Base-by-base conservation (phyloP, 2,797 vertebrate genomes). In the Toxotes lorentzi region DNA sequence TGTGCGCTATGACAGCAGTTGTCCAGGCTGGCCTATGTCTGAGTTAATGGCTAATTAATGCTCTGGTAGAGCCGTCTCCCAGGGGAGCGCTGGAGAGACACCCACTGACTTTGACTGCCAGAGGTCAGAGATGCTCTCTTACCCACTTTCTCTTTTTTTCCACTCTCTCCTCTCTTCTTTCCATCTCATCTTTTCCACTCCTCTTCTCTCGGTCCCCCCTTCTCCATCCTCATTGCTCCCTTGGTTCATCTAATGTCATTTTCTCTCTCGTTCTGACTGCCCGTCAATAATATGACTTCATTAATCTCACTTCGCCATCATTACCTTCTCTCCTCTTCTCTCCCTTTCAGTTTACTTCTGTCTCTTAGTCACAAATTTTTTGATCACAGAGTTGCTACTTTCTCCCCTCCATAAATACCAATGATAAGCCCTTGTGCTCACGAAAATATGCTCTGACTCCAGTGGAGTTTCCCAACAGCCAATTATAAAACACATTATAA, bases 21-120 rank as follows among this genome's bases (percentile, higher is more conserved):
- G 76, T 83, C 77, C 81, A 63, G 59, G 65, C 71, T 58, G 65
- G 81, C 80, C 57, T 74, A 78, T 84, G 74, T 81, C 84, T 85
- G 82, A 89, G 81, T 85, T 91, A 93, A 92, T 91, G 84, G 87
- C 86, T 91, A 93, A 92, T 92, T 92, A 92, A 87, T 87, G 82
- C 79, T 87, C 64, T 82, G 51, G 82, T 90, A 41, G 82, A 89
- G 82, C 70, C 1, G 54, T 70, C 62, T 86, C 90, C 79, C 88
- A 66, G 53, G 71, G 78, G 89, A 85, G 41, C 34, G 8, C 60
- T 62, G 82, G 51, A 82, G 80, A 86, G 73, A 85, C 85, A 63
- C 85, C 79, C 83, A 65, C 85, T 86, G 87, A 88, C 90, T 89
- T 89, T 87, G 73, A 79, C 79, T 87, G 78, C 83, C 66, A 87